A percentile compares a stretch with the other conserved stretches of the same genome.
These are phyloP conservation scores for Caenorhabditis angaria DNA, from an alignment of 2,888 invertebrate genomes.

Conservation along the genomic window DNA sequence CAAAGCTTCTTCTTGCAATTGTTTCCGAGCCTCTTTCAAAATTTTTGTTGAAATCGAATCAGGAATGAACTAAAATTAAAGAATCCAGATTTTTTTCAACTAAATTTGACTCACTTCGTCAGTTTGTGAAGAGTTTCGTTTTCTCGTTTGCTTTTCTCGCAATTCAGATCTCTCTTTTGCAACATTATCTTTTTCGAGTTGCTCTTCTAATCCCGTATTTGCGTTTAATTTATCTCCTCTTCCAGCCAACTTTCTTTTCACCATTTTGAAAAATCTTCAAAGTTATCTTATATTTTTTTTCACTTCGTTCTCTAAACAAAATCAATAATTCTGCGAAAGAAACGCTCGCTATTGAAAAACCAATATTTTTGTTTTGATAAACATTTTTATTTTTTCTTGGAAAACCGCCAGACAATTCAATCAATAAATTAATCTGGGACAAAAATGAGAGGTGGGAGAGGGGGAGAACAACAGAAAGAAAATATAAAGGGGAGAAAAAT, in stretches of 20 bases:
- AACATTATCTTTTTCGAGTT: conserved; percentile 58
- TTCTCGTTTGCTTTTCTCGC: conserved; percentile 54
- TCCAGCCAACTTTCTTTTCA: conserved; percentile 44
- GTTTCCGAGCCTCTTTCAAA: conserved; percentile 56
- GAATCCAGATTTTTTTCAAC: not conserved
- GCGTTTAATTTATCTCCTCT: conserved; percentile 58
- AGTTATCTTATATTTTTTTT: not conserved
- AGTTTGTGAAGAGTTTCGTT: conserved; percentile 35
- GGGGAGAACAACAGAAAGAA: conserved; percentile 5
- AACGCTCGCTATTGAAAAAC: not conserved
- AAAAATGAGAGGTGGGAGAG: conserved; percentile 3
- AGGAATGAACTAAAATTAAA: conserved; percentile 52
- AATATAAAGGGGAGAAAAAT: conserved; percentile 2
- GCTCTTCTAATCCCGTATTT: conserved; percentile 56
- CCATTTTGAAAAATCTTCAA: conserved; percentile 15
- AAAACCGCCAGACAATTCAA: conserved; percentile 18
- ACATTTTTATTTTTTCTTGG: not conserved
- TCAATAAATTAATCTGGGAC: not conserved
- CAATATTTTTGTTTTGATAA: not conserved
- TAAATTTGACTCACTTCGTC: conserved; percentile 37
- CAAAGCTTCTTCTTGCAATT: conserved; percentile 48
- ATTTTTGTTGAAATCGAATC: conserved; percentile 60
- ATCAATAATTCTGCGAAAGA: not conserved
- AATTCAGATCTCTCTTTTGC: conserved; percentile 49
- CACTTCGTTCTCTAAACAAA: not conserved